phyloP scores from a whole-genome alignment of 23 tunicate species.

The Corella eumyota region DNA sequence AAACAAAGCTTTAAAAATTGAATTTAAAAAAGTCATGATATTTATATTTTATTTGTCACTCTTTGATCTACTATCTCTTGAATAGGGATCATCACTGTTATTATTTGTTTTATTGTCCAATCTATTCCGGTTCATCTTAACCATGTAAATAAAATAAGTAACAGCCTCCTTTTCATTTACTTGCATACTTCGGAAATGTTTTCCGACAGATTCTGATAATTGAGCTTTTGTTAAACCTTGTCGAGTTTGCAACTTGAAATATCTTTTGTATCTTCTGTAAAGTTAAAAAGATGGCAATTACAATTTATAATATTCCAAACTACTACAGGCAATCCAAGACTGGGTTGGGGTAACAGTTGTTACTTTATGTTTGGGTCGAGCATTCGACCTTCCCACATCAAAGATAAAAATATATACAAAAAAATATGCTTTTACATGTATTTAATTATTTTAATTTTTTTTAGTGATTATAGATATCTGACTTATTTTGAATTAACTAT shows the following conservation, averaged over 20 bases:
- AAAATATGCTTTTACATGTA: no score
- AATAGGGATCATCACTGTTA: conserved; percentile 15
- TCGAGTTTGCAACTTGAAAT: conserved; percentile 81
- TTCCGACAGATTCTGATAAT: conserved; percentile 43
- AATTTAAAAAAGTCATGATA: no score
- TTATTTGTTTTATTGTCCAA: conserved; percentile 49
- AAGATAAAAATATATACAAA: no score
- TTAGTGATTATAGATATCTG: neutral
- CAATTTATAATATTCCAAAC: no score
- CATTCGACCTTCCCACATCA: no score
- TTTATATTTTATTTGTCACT: no score
- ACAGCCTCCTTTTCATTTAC: conserved; percentile 80
- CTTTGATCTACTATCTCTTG: conserved; percentile 8
- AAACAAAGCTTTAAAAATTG: no score
- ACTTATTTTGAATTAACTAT: neutral
- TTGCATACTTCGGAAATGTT: conserved; percentile 57
- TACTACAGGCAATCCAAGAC: no score
- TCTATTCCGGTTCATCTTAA: conserved; percentile 73
- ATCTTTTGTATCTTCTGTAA: conserved; percentile 71
- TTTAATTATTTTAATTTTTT: neutral
- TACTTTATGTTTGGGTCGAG: no score
- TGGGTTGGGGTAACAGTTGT: no score
- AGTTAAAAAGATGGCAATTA: neutral
- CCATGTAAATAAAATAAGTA: conserved; percentile 91
- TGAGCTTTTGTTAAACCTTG: conserved; percentile 76